Percentiles rank a stretch among this genome's conserved stretches.
phyloP scores from a whole-genome alignment of 2,888 invertebrate genomes.

The Crepidodera aurea region DNA sequence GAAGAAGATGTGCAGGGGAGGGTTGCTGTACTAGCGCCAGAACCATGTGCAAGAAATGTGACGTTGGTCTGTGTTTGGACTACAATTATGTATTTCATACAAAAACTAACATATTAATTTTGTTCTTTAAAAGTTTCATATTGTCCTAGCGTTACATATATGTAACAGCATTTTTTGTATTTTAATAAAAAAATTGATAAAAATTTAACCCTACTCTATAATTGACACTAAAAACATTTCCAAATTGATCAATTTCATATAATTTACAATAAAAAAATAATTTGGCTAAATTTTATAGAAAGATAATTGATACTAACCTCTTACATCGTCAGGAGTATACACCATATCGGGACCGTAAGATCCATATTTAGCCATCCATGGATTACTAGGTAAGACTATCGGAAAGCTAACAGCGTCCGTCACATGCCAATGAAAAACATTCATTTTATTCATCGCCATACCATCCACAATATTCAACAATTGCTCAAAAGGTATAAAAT shows the following conservation, averaged over 20 bases:
- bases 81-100: background rate
- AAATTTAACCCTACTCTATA: too few species aligned
- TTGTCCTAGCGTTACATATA: background rate
- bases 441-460: constrained; percentile 87
- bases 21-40: background rate
- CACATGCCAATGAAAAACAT: constrained; percentile 90
- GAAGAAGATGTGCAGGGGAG: background rate
- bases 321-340: constrained; percentile 74
- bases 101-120: background rate
- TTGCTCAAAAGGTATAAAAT: constrained; percentile 77
- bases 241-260: too few species aligned
- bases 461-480: constrained; percentile 79
- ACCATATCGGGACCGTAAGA: constrained; percentile 77
- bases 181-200: background rate
- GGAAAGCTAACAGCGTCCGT: constrained; percentile 92
- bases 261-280: too few species aligned
- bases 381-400: constrained; percentile 74
- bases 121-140: background rate
- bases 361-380: constrained; percentile 80
- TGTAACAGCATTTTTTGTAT: background rate
- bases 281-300: too few species aligned
- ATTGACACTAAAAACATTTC: too few species aligned
- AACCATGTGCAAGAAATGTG: background rate
- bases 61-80: background rate
- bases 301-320: constrained; percentile 56